Percentiles rank a stretch among this genome's conserved stretches.
Conservation (phyloP, 2,888 invertebrate species). For the Cantharis rufa region DNA sequence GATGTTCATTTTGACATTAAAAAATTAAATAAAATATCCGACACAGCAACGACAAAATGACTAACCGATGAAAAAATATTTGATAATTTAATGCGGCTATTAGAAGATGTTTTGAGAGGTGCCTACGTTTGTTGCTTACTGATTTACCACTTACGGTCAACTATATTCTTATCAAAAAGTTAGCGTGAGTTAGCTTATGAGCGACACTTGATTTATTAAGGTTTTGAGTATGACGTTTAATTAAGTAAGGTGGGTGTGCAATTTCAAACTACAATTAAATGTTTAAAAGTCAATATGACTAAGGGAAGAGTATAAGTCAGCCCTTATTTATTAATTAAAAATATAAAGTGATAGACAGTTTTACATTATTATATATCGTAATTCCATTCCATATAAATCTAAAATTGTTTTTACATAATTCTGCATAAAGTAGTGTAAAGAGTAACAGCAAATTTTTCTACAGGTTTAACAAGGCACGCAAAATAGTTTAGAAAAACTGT, state of each 20-base stretch:
- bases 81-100: too few species aligned
- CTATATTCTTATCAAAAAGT: too few species aligned
- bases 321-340: slow-evolving; percentile 54
- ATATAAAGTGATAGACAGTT: slow-evolving; percentile 54
- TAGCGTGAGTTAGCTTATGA: too few species aligned
- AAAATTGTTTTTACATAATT: slow-evolving; percentile 42
- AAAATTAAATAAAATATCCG: too few species aligned
- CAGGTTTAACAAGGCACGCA: slow-evolving; percentile 54
- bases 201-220: too few species aligned
- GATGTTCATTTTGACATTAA: too few species aligned
- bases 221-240: neutral
- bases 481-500: slow-evolving; percentile 50
- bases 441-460: slow-evolving; percentile 46
- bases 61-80: too few species aligned
- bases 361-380: slow-evolving; percentile 44
- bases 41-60: too few species aligned
- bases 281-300: slow-evolving; percentile 53
- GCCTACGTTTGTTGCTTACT: too few species aligned
- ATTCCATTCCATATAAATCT: slow-evolving; percentile 53
- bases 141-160: too few species aligned
- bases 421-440: slow-evolving; percentile 28
- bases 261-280: neutral
- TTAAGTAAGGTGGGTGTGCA: neutral
- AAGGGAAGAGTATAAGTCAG: slow-evolving; percentile 52
- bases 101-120: too few species aligned